Evolutionary conservation across 2,888 invertebrate species (phyloP).

Genomic region (Diarsia rubi): DNA sequence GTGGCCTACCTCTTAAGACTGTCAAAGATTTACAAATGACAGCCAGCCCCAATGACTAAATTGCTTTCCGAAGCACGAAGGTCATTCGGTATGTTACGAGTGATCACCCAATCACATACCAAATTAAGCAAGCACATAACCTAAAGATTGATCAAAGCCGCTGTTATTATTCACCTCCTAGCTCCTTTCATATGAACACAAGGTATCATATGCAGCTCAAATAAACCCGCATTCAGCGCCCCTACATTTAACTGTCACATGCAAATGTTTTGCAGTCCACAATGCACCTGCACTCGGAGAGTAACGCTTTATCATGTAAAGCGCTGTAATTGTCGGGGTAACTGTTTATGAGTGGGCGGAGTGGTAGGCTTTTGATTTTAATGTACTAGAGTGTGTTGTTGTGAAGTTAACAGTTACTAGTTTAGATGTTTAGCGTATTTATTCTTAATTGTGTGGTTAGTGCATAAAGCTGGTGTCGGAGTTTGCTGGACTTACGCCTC

Average conservation of each 20-base stretch:
- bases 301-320: constrained; percentile 30
- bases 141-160: too few species aligned
- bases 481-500: too few species aligned
- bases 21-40: too few species aligned
- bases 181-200: not conserved
- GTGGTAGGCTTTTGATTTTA: constrained; percentile 15
- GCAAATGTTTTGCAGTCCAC: constrained; percentile 30
- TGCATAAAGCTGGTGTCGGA: too few species aligned
- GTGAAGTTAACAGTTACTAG: not conserved
- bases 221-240: not conserved
- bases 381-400: not conserved
- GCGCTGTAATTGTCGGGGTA: constrained; percentile 8
- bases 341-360: not conserved
- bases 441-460: too few species aligned
- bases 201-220: not conserved
- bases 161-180: not conserved
- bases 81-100: too few species aligned
- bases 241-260: constrained; percentile 17
- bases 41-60: too few species aligned
- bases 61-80: too few species aligned
- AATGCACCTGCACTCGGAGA: constrained; percentile 27
- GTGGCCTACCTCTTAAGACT: too few species aligned
- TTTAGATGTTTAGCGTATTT: not conserved
- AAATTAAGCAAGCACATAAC: too few species aligned
- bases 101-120: too few species aligned